Base-by-base conservation (phyloP, 2,888 invertebrate species). In the Ernsta delagoae region DNA sequence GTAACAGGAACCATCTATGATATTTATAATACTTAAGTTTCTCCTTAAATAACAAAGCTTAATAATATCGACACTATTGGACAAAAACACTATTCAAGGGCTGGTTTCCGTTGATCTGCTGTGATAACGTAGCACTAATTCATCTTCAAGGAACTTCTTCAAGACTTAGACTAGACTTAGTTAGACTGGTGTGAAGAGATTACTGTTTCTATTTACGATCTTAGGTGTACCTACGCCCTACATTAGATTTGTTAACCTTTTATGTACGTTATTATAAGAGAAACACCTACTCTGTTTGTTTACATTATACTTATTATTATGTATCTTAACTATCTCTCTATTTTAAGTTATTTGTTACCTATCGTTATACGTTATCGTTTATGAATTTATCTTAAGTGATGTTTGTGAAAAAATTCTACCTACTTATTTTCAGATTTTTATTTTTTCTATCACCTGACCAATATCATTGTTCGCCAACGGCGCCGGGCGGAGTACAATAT, bases 371-470 rank as follows among this genome's bases (percentile, higher is more conserved):
- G 85, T 86, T 89, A 86, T 82, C 86, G 82, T 89, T 89, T 89
- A 86, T 86, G 12, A 36, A 89, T 82, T 84, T 85, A 11, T 82
- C 83, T 79, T 89, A 89, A 90, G 87, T 83, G 87, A 91, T 88
- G 87, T 90, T 86, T 91, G 86, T 92, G 88, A 92, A 92, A 92
- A 92, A 92, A 92, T 89, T 83, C 90, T 92, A 88, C 91, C 86
- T 90, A 91, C 86, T 92, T 92, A 92, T 90, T 92, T 92, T 92
- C 90, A 92, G 92, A 91, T 92, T 93, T 92, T 93, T 92, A 89
- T 90, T 92, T 92, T 92, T 90, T 87, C 87, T 90, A 85, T 90
- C 88, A 86, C 90, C 92, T 80, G 88, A 90, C 86, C 88, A 88
- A 89, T 88, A 86, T 88, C 87, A 84, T 89, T 85, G 84, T 78